Evolutionary conservation across 2,888 invertebrate genomes (phyloP).

Genomic region (Priocnemis perturbator): DNA sequence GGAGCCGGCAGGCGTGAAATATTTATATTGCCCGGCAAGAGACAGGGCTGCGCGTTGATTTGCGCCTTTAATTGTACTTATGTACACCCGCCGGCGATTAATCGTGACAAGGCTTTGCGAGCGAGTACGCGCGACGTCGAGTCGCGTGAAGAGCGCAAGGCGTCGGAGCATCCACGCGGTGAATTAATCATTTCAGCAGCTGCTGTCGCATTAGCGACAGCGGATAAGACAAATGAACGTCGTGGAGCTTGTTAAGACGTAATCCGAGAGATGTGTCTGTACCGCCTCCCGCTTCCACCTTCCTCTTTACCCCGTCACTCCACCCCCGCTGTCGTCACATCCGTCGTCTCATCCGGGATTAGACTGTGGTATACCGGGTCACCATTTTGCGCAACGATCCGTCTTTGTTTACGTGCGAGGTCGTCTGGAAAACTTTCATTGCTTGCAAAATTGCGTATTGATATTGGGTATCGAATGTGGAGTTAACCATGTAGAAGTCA

Average conservation of each 20-base stretch:
- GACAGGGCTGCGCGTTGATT: too few species aligned
- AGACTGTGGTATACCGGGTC: conserved; percentile 59
- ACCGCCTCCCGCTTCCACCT: conserved; percentile 57
- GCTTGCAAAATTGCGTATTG: too few species aligned
- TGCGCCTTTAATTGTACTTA: too few species aligned
- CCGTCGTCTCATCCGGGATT: conserved; percentile 68
- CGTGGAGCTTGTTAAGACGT: conserved; percentile 74
- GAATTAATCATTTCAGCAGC: conserved; percentile 75
- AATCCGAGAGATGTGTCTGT: conserved; percentile 72
- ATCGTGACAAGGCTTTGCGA: conserved; percentile 30
- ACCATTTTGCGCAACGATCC: conserved; percentile 63
- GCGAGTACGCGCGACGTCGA: conserved; percentile 33
- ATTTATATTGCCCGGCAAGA: too few species aligned
- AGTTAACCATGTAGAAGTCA: too few species aligned
- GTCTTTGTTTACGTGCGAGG: conserved; percentile 44
- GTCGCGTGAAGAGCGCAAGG: conserved; percentile 33
- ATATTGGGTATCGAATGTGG: too few species aligned
- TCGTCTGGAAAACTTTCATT: neutral
- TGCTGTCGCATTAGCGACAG: conserved; percentile 73
- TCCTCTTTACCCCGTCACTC: conserved; percentile 19
- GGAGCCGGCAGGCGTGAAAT: too few species aligned
- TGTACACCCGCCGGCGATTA: conserved; percentile 41
- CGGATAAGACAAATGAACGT: conserved; percentile 75
- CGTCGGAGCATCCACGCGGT: conserved; percentile 60
- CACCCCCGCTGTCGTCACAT: conserved; percentile 41